Evolutionary conservation across 2,113 vertebrate species (phyloP), one percentile per base, ranked within the genome.

Genomic region (Glaucomys volans): DNA sequence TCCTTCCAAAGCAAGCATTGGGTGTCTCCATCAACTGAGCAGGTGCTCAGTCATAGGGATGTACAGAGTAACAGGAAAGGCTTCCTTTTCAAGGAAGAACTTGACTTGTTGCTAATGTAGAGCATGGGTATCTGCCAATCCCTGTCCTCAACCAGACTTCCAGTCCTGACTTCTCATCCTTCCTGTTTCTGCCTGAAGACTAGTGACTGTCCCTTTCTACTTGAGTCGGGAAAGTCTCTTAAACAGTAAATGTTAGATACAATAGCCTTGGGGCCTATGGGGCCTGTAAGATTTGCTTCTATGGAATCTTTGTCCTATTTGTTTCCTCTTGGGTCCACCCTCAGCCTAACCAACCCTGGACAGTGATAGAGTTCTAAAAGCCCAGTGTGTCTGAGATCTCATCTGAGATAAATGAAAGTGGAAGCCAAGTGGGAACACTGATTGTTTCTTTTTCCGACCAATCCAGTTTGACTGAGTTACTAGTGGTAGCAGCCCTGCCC

Each of bases 81-180:
- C 67, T 93, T 94, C 91, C 91, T 91, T 89, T 91, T 81, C 93
- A 80, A 91, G 71, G 83, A 95, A 83, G 74, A 93, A 86, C 32
- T 44, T 84, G 90, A 72, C 72, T 75, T 95, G 50, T 91, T 54
- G 54, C 75, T 84, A 37, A 69, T 1, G 10, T 57, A 59, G 62
- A 92, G 8, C 17, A 20, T 22, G 54, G 13, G 30, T 88, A 75
- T 77, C 35, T 88, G 95, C 90, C 91, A 93, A 80, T 84, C 66
- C 62, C 44, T 95, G 71, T 71, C 64, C 66, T 75, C 59, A 71
- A 62, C 24, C 89, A 93, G 50, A 93, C 11, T 12, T 75, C 42
- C 37, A 32, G 85, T 69, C 57, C 52, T 44, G 32, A 47, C 62
- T 74, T 71, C 80, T 24, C 22, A 6, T 44, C 37, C 74, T 87